Evolutionary conservation across 2,888 invertebrate species (phyloP), one percentile per base, ranked within the genome.

Genomic region (Ditula angustiorana): DNA sequence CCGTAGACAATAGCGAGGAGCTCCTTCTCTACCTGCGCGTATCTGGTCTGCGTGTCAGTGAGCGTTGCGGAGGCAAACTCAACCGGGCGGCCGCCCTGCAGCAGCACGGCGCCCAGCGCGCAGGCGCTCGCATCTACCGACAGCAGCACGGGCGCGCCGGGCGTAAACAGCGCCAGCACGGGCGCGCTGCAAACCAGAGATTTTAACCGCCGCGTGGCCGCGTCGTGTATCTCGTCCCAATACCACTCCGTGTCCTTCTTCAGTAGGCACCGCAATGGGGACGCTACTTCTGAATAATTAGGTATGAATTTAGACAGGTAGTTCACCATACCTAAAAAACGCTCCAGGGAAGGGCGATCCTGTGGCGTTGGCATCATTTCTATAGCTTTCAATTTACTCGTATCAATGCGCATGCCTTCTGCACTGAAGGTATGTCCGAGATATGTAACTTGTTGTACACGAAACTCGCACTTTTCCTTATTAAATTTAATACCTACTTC

Each of bases 231-330:
- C 16, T 41, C 16, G 44, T 41, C 8, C 56, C 41, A 44, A 21
- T 33, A 16, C 33, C 28, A 49, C 10, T 26, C 16, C 0, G 60
- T 56, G 49, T 75, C 69, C 5, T 24, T 26, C 11, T 26, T 41
- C 7, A 41, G 16, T 5, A 41, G 19, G 13, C 5, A 13, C 2
- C 41, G 41, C 16, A 41, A 8, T 3, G 41, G 41, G 7, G 23
- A 8, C 13, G 24, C 16, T 24, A 26, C 26, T 2, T 23, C 26
- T 0, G 76, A 72, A 33, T 67, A 74, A 23, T 73, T 70, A 1
- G 21, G 74, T 75, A 66, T 13, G 16, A 74, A 75, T 47, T 74
- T 75, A 2, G 69, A 59, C 2, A 74, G 33, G 59, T 73, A 74
- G 55, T 74, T 73, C 0, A 70, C 52, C 65, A 69, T 64, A 0